Evolutionary conservation across 2,888 invertebrate genomes (phyloP).

Genomic region (Notodonta dromedarius): DNA sequence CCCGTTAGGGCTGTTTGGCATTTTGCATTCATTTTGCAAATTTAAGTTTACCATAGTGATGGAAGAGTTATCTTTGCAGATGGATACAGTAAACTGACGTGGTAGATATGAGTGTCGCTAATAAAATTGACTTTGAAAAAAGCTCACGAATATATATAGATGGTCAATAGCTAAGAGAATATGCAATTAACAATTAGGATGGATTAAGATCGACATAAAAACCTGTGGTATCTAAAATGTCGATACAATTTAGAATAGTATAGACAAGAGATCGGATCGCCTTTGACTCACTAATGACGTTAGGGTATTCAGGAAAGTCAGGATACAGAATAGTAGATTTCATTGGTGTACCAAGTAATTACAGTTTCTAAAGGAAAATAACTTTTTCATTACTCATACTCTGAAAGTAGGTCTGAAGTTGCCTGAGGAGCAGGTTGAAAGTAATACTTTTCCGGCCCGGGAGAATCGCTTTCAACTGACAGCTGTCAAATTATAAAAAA

Average conservation of each 20-base stretch:
- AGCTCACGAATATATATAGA: too few relatives aligned
- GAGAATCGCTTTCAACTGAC: too few relatives aligned
- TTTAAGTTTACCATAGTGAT: background rate
- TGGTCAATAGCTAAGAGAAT: too few relatives aligned
- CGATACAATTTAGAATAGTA: constrained; percentile 22
- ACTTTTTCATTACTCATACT: too few relatives aligned
- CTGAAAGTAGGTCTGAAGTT: too few relatives aligned
- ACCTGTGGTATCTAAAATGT: constrained; percentile 3
- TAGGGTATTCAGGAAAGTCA: constrained; percentile 17
- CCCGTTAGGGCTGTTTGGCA: background rate
- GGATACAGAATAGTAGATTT: constrained; percentile 20
- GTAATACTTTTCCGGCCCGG: too few relatives aligned
- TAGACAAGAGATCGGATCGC: constrained; percentile 7
- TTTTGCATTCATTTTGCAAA: constrained; percentile 1
- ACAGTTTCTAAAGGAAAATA: constrained; percentile 11
- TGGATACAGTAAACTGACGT: too few relatives aligned
- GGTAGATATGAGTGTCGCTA: too few relatives aligned
- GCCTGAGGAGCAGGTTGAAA: too few relatives aligned
- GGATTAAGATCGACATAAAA: background rate
- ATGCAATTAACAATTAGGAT: background rate
- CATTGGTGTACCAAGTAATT: constrained; percentile 33
- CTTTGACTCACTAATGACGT: constrained; percentile 41
- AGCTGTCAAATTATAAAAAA: too few relatives aligned
- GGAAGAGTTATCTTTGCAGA: background rate
- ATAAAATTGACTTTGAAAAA: too few relatives aligned